phyloP scores from a whole-genome alignment of 2,113 vertebrate species.

The Scolopax mira region DNA sequence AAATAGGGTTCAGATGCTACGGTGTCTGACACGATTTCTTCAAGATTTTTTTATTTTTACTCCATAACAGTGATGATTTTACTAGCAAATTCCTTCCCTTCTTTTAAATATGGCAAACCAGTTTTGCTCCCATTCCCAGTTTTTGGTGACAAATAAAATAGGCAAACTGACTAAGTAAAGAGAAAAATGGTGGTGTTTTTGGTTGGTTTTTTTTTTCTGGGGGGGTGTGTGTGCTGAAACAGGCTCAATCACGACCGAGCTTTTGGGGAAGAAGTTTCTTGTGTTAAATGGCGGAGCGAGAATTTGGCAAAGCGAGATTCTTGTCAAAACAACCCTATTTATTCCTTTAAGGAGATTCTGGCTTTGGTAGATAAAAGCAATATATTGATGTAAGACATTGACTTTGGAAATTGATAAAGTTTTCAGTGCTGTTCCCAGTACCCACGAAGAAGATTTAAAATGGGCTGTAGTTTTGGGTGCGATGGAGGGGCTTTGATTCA shows the following conservation, averaged over 20 bases:
- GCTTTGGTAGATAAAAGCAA: neutral
- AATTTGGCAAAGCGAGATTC: neutral
- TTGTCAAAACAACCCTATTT: neutral
- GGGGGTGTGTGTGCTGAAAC: neutral
- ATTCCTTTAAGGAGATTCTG: neutral
- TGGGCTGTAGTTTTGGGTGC: neutral
- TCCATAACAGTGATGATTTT: accelerated
- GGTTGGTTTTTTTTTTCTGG: too few relatives aligned
- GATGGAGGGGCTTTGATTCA: neutral
- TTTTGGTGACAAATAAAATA: neutral
- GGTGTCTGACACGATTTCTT: neutral
- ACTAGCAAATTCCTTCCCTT: neutral
- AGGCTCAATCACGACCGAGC: accelerated
- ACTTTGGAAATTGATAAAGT: neutral
- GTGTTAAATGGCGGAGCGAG: neutral
- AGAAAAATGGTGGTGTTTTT: neutral
- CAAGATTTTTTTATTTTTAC: neutral
- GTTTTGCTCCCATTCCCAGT: neutral
- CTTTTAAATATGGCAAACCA: neutral
- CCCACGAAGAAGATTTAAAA: neutral
- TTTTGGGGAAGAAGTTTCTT: accelerated
- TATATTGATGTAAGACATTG: accelerated
- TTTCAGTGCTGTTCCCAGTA: neutral
- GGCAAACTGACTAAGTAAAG: neutral
- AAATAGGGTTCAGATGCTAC: neutral